Percentiles rank a stretch among this genome's conserved stretches.
Conservation (phyloP, 2,888 invertebrate genomes). For the Flexamia atlantica region DNA sequence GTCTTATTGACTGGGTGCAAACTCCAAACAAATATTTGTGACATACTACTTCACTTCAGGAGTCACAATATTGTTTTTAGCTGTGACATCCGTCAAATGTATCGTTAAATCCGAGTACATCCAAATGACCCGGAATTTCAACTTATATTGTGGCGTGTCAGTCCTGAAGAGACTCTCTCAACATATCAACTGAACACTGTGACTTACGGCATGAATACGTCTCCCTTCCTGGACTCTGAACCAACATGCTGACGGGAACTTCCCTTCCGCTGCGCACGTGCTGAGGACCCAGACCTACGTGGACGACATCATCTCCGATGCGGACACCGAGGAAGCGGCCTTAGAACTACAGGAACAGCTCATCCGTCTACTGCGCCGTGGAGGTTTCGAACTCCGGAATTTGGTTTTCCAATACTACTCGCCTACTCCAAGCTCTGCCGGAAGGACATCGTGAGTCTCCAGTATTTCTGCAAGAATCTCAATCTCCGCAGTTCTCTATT, state of each 20-base stretch:
- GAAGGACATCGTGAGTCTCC: not conserved
- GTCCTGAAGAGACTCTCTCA: slow-evolving; percentile 50
- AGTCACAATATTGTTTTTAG: slow-evolving; percentile 37
- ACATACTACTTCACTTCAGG: slow-evolving; percentile 9
- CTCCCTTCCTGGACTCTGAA: no score
- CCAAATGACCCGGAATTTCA: not conserved
- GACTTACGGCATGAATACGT: no score
- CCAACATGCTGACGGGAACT: slow-evolving; percentile 25
- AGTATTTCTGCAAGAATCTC: not conserved
- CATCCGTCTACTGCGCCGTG: slow-evolving; percentile 4
- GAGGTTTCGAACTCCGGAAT: slow-evolving; percentile 48
- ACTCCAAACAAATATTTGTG: slow-evolving; percentile 41
- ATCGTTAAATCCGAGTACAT: not conserved
- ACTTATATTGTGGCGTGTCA: slow-evolving; percentile 3
- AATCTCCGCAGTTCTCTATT: not conserved
- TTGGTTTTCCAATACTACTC: slow-evolving; percentile 5
- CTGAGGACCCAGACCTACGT: slow-evolving; percentile 39
- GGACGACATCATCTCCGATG: slow-evolving; percentile 38
- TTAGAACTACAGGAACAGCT: slow-evolving; percentile 31
- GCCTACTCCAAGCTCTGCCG: not conserved
- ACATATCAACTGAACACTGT: not conserved
- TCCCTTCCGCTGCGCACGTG: slow-evolving; percentile 28
- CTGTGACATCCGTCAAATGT: slow-evolving; percentile 55
- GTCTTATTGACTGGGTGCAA: not conserved
- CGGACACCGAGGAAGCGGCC: slow-evolving; percentile 5